Evolutionary conservation across 1,140 invertebrate species (phyloP).

Genomic region (Araneus ventricosus): DNA sequence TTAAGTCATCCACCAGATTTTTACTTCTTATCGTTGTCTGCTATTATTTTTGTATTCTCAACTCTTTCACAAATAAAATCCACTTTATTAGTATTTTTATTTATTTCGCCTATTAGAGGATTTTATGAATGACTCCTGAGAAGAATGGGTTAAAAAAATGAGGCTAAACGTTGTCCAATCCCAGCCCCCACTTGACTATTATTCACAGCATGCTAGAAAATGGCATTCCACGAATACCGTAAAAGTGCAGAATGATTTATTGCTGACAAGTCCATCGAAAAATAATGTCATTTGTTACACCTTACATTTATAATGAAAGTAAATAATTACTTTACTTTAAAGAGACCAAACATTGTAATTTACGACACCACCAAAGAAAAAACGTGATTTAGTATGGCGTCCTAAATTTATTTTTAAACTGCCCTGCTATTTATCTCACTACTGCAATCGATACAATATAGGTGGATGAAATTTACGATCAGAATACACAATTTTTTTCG

Average conservation of each 20-base stretch:
- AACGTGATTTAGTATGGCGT: neutral
- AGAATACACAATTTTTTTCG: neutral
- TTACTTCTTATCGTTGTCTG: no score
- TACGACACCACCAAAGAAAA: neutral
- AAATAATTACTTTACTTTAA: conserved; percentile 6
- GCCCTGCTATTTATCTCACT: neutral
- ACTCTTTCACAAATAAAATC: no score
- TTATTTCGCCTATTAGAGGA: no score
- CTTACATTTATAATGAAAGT: neutral
- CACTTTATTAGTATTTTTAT: no score
- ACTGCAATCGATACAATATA: neutral
- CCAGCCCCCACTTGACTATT: no score
- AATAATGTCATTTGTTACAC: neutral
- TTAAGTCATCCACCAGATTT: no score
- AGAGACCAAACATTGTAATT: conserved; percentile 3
- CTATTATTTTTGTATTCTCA: no score
- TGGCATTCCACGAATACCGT: no score
- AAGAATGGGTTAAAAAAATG: no score
- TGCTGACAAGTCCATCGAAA: neutral
- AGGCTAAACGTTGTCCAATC: no score
- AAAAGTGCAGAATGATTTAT: neutral
- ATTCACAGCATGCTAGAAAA: no score
- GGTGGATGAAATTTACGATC: neutral
- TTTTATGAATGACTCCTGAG: no score
- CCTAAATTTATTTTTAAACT: neutral